Conservation (phyloP, 2,888 invertebrate species). For the Dicranocentrus wangi region DNA sequence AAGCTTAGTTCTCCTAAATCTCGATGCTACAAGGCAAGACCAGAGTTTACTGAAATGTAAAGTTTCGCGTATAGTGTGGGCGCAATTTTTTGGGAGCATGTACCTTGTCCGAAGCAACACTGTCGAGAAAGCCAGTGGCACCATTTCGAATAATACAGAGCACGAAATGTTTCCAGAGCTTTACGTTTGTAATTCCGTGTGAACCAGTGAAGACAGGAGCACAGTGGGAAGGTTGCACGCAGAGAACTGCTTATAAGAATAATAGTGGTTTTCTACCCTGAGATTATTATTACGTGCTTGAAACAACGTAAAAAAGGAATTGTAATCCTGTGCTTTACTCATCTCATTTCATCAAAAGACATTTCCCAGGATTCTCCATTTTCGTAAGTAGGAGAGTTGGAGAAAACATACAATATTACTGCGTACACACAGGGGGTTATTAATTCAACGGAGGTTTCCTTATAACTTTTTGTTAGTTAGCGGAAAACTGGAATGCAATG, state of each 20-base stretch:
- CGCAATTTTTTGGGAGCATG: no score
- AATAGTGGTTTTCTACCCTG: constrained; percentile 14
- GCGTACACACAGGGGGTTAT: neutral
- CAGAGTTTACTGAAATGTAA: no score
- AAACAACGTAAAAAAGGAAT: constrained; percentile 21
- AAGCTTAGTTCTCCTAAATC: neutral
- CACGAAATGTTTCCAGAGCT: constrained; percentile 35
- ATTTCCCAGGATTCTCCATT: neutral
- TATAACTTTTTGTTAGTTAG: neutral
- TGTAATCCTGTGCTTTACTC: constrained; percentile 32
- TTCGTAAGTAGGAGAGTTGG: neutral
- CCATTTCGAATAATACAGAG: constrained; percentile 22
- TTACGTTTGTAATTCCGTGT: constrained; percentile 32
- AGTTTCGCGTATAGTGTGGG: neutral
- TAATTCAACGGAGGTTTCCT: constrained; percentile 7
- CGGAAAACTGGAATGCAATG: neutral
- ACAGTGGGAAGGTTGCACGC: neutral
- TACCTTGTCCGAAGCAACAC: no score
- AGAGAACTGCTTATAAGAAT: constrained; percentile 16
- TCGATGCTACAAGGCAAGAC: neutral
- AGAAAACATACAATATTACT: neutral
- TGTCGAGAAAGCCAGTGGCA: neutral
- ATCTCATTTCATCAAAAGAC: constrained; percentile 36
- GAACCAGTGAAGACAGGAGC: constrained; percentile 9
- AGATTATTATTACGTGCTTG: constrained; percentile 37